Conservation (phyloP, 2,888 invertebrate genomes). For the Tenthredo amoena region DNA sequence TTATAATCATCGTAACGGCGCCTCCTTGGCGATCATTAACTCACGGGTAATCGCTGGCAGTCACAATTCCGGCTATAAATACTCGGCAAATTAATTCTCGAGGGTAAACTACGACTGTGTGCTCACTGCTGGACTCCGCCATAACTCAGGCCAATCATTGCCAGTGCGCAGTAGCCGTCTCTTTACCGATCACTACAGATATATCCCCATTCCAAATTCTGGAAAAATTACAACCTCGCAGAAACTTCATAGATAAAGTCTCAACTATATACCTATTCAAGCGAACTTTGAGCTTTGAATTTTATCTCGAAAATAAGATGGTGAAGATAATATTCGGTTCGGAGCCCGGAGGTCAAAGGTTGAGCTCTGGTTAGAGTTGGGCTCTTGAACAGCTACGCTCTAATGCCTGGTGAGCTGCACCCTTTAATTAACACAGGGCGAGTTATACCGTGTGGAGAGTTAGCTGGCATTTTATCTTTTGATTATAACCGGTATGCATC, state of each 20-base stretch:
- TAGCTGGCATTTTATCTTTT: conserved; percentile 20
- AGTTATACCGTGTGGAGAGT: conserved; percentile 12
- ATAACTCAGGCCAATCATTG: conserved; percentile 27
- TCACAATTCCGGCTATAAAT: conserved; percentile 38
- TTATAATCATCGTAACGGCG: conserved; percentile 34
- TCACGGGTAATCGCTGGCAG: conserved; percentile 27
- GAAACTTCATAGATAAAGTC: background rate
- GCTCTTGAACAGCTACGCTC: background rate
- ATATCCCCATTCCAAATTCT: background rate
- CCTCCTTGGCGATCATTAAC: conserved; percentile 26
- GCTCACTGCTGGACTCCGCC: background rate
- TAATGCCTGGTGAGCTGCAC: conserved; percentile 18
- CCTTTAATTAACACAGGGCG: conserved; percentile 33
- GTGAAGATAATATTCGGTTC: background rate
- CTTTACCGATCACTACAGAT: background rate
- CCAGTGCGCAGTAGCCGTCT: background rate
- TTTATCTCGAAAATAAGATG: background rate
- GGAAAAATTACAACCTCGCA: background rate
- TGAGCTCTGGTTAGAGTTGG: background rate
- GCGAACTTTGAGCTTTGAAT: conserved; percentile 6
- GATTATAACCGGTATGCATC: background rate
- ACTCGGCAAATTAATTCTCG: conserved; percentile 37
- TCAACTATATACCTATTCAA: background rate
- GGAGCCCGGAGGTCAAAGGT: conserved; percentile 5
- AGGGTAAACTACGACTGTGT: conserved; percentile 24